These are phyloP conservation scores for Lagocephalus sceleratus DNA, from an alignment of 2,797 vertebrate species.

Conservation along the genomic window DNA sequence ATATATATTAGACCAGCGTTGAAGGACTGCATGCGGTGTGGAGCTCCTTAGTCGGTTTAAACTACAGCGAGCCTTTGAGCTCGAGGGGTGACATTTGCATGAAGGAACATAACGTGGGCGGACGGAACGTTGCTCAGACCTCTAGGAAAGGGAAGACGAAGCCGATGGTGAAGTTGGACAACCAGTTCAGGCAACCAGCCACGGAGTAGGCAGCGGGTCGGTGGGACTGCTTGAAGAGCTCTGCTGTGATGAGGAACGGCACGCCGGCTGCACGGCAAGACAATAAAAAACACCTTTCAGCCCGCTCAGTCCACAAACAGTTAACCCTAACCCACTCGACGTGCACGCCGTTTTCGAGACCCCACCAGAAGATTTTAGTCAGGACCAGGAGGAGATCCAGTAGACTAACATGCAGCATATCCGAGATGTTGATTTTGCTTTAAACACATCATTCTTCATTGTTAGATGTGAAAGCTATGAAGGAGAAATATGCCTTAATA, in stretches of 20 bases:
- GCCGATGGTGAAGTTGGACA: constrained; percentile 88
- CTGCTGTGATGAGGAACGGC: constrained; percentile 87
- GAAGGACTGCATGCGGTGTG: no score
- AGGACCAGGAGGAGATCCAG: constrained; percentile 35
- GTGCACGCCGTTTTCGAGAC: no score
- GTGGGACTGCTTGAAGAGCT: constrained; percentile 89
- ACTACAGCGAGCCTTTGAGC: no score
- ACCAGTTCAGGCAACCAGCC: constrained; percentile 87
- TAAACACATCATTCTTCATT: constrained; percentile 61
- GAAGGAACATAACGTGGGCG: no score
- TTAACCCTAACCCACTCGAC: constrained; percentile 2
- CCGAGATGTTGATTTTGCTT: constrained; percentile 30
- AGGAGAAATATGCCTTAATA: constrained; percentile 62
- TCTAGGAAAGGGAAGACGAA: constrained; percentile 90
- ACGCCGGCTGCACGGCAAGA: constrained; percentile 74
- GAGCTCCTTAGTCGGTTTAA: not conserved
- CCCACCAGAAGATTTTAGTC: constrained; percentile 12
- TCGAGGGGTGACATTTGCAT: no score
- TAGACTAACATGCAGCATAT: constrained; percentile 45
- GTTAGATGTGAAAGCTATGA: constrained; percentile 65
- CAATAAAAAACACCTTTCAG: not conserved
- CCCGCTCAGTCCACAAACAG: not conserved
- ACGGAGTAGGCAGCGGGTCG: constrained; percentile 84
- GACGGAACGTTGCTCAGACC: constrained; percentile 60
- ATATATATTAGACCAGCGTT: no score